Evolutionary conservation across 1,140 invertebrate genomes (phyloP).

Genomic region (Drosophila suzukii): DNA sequence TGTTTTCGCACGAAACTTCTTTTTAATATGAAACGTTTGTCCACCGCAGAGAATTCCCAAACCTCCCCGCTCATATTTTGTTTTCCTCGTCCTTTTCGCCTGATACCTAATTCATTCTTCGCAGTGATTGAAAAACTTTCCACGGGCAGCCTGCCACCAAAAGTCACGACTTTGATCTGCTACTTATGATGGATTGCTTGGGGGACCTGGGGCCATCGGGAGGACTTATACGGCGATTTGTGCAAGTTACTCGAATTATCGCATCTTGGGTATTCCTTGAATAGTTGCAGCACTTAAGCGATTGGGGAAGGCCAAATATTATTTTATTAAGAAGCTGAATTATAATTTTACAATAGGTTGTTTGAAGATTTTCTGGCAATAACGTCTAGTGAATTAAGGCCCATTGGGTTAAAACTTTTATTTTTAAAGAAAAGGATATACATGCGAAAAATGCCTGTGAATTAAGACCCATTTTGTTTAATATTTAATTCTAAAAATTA

Average conservation of each 20-base stretch:
- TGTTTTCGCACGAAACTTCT: conserved; percentile 34
- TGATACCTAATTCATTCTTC: conserved; percentile 31
- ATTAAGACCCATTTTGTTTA: no score
- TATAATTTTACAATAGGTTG: no score
- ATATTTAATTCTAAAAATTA: no score
- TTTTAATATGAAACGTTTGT: conserved; percentile 67
- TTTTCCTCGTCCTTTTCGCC: conserved; percentile 1
- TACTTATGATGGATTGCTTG: conserved; percentile 14
- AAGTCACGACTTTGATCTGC: conserved; percentile 31
- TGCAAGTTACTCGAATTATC: not conserved
- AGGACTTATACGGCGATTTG: conserved; percentile 2
- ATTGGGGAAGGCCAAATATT: no score
- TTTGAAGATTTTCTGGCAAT: no score
- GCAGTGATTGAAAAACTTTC: conserved; percentile 75
- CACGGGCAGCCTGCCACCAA: conserved; percentile 19
- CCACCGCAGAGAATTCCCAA: conserved; percentile 28
- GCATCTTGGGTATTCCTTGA: not conserved
- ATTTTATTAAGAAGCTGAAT: no score
- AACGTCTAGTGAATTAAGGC: no score
- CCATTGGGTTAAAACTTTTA: no score
- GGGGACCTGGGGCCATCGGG: not conserved
- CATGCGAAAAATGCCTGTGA: no score
- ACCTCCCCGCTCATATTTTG: conserved; percentile 2
- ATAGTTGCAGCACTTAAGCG: no score
- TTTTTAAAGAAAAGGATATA: no score